phyloP scores from a whole-genome alignment of 2,888 invertebrate genomes.

The Lobophora halterata region DNA sequence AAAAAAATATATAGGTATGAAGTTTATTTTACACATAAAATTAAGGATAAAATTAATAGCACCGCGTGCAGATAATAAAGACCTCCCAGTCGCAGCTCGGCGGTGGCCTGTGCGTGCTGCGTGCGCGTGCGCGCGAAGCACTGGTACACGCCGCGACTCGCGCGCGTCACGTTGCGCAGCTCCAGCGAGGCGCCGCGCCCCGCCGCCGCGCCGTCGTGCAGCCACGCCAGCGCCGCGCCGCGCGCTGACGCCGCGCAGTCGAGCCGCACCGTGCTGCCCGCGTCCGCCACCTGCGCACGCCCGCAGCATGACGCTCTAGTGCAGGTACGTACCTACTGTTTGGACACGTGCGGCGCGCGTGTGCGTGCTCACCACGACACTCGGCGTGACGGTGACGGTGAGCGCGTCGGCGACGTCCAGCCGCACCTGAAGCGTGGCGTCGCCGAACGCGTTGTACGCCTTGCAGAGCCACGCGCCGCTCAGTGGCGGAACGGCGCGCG shows the following conservation, averaged over 20 bases:
- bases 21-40: too few relatives aligned
- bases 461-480: conserved; percentile 86
- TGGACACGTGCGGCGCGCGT: too few relatives aligned
- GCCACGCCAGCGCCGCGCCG: conserved; percentile 82
- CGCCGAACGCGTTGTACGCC: conserved; percentile 84
- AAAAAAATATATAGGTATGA: too few relatives aligned
- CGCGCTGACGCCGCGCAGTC: conserved; percentile 81
- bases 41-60: too few relatives aligned
- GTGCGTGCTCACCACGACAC: conserved; percentile 70
- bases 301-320: too few relatives aligned
- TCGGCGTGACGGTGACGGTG: conserved; percentile 80
- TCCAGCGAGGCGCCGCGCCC: conserved; percentile 41
- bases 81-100: conserved; percentile 90
- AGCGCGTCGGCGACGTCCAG: conserved; percentile 83
- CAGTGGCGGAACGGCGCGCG: conserved; percentile 82
- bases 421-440: conserved; percentile 82
- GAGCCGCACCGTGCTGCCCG: conserved; percentile 12
- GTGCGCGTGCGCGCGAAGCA: conserved; percentile 85
- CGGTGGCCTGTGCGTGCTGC: conserved; percentile 87
- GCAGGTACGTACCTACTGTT: too few relatives aligned
- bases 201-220: conserved; percentile 84
- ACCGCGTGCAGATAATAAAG: too few relatives aligned
- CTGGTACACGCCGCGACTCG: conserved; percentile 93
- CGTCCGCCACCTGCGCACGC: conserved; percentile 6
- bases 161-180: conserved; percentile 80